Evolutionary conservation across 2,113 vertebrate genomes (phyloP).

Genomic region (Eolophus roseicapilla): DNA sequence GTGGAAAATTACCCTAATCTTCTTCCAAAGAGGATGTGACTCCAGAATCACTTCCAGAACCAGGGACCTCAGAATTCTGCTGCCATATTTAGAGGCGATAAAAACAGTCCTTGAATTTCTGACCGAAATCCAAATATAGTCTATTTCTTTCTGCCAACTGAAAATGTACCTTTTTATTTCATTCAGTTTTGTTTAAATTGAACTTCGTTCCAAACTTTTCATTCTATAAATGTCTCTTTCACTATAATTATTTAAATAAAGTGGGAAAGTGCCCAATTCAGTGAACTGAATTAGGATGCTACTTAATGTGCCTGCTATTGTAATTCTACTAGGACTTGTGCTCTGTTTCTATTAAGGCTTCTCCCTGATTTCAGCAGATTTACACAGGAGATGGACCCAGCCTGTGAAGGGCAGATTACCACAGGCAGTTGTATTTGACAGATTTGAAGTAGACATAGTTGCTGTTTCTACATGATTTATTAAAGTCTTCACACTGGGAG

Average conservation of each 20-base stretch:
- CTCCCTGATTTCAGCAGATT: not conserved
- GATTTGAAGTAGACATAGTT: not conserved
- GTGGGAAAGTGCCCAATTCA: not conserved
- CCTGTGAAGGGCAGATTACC: not conserved
- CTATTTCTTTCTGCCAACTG: constrained; percentile 35
- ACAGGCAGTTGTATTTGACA: not conserved
- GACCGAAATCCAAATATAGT: constrained; percentile 64
- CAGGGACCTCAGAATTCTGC: constrained; percentile 52
- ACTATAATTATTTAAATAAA: constrained; percentile 50
- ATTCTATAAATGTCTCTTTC: constrained; percentile 51
- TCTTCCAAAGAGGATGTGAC: constrained; percentile 56
- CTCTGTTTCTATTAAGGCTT: not conserved
- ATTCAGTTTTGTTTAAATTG: constrained; percentile 24
- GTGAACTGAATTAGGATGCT: constrained; percentile 16
- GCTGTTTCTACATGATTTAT: not conserved
- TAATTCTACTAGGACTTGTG: not conserved
- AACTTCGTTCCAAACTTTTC: constrained; percentile 55
- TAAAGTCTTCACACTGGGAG: not conserved
- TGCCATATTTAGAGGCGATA: constrained; percentile 58
- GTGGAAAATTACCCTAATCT: constrained; percentile 58
- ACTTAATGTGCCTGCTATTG: not conserved
- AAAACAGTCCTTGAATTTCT: constrained; percentile 58
- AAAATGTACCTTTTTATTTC: constrained; percentile 64
- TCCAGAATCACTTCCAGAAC: constrained; percentile 51
- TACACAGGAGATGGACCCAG: not conserved